These are phyloP conservation scores for Mugil cephalus DNA, from an alignment of 2,113 vertebrate species.

Conservation along the genomic window DNA sequence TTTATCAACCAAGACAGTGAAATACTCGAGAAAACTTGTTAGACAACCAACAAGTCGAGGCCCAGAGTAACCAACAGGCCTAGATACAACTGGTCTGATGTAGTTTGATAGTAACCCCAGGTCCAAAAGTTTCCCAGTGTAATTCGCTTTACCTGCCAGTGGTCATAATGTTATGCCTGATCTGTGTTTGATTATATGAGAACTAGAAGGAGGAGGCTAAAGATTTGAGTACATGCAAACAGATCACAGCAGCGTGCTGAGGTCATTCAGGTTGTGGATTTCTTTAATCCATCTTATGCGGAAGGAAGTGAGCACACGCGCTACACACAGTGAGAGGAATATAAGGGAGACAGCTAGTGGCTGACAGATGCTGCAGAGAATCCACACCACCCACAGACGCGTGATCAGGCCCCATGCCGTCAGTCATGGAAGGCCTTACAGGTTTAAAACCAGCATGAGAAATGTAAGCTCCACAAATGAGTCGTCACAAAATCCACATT, in stretches of 20 bases:
- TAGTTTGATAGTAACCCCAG: too few species aligned
- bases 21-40: too few species aligned
- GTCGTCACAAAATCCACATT: background rate
- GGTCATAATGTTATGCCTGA: too few species aligned
- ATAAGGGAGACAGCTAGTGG: conserved; percentile 31
- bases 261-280: conserved; percentile 4
- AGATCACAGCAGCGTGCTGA: background rate
- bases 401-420: conserved; percentile 22
- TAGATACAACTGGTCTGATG: too few species aligned
- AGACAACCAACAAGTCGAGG: too few species aligned
- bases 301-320: background rate
- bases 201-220: background rate
- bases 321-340: background rate
- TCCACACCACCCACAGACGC: conserved; percentile 14
- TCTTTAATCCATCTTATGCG: conserved; percentile 6
- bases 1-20: background rate
- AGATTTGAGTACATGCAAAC: conserved; percentile 9
- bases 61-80: too few species aligned
- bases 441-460: conserved; percentile 12
- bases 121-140: too few species aligned
- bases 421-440: conserved; percentile 11
- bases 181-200: too few species aligned
- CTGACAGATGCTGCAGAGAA: conserved; percentile 36
- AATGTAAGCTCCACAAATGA: background rate
- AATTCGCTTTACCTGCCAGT: too few species aligned